Evolutionary conservation across 1,140 invertebrate genomes (phyloP), one percentile per base, ranked within the genome.

Genomic region (Bombus sylvicola): DNA sequence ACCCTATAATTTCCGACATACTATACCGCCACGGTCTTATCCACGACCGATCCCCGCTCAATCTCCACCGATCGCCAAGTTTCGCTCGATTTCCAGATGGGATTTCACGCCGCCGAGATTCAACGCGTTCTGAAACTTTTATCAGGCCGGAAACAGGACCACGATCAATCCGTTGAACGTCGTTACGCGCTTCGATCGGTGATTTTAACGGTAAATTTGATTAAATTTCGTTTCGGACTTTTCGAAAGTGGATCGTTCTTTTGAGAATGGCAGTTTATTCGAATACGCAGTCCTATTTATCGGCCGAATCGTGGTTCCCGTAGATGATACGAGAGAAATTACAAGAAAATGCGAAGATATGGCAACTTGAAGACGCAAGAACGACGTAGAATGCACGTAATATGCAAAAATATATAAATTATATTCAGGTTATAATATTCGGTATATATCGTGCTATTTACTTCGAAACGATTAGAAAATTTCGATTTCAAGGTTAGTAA

Each of bases 1-100:
- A 94, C 93, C 93, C 93, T 94, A 91, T 94, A 94, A 94, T 94
- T 94, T 94, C 91, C 92, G 92, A 94, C 92, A 94, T 93, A 93
- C 91, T 94, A 92, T 88, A 93, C 92, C 92, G 88, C 88, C 92
- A 80, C 80, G 88, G 86, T 87, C 89, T 93, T 94, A 94, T 94
- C 92, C 92, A 34, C 77, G 83, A 88, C 86, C 88, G 92, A 93
- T 93, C 92, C 92, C 77, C 83, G 83, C 87, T 87, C 90, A 80
- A 92, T 93, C 91, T 90, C 85, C 88, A 81, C 78, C 88, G 89
- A 90, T 88, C 86, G 86, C 90, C 76, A 88, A 91, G 92, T 93
- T 93, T 92, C 90, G 87, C 91, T 93, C 91, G 92, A 93, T 93
- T 93, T 87, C 90, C 82, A 91, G 92, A 91, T 85, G 91, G 87